These are phyloP conservation scores for Parnassius glacialis DNA, from an alignment of 2,888 invertebrate genomes.

Conservation along the genomic window DNA sequence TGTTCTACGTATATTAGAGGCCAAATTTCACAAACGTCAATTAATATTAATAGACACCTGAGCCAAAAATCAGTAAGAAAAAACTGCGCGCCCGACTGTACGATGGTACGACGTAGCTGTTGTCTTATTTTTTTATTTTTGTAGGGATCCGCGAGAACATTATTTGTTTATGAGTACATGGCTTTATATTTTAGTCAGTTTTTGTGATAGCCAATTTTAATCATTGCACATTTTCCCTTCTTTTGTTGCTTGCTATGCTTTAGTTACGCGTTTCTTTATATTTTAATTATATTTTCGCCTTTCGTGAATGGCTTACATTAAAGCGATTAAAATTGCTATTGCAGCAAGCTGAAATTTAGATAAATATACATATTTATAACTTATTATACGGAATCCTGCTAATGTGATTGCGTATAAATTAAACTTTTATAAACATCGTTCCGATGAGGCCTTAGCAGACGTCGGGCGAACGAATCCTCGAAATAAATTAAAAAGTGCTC, in stretches of 20 bases:
- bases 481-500: conserved; percentile 79
- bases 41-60: conserved; percentile 47
- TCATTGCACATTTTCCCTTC: conserved; percentile 23
- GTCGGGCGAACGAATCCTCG: conserved; percentile 64
- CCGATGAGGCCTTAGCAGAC: conserved; percentile 55
- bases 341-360: neutral
- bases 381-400: conserved; percentile 18
- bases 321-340: neutral
- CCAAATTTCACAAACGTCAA: conserved; percentile 42
- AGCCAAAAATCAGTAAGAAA: conserved; percentile 39
- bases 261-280: conserved; percentile 24
- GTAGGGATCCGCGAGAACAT: conserved; percentile 36
- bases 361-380: neutral
- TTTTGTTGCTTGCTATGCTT: conserved; percentile 22
- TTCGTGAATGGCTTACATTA: conserved; percentile 1
- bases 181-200: conserved; percentile 21
- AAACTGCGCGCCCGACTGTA: conserved; percentile 34
- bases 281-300: conserved; percentile 10
- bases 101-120: conserved; percentile 31
- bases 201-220: conserved; percentile 23
- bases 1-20: conserved; percentile 42
- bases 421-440: conserved; percentile 34
- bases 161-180: conserved; percentile 26
- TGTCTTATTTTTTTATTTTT: conserved; percentile 35
- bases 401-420: conserved; percentile 27